A percentile compares a stretch with the other conserved stretches of the same genome.
Conservation (phyloP, 2,888 invertebrate genomes). For the Ommatoiulus sabulosus region DNA sequence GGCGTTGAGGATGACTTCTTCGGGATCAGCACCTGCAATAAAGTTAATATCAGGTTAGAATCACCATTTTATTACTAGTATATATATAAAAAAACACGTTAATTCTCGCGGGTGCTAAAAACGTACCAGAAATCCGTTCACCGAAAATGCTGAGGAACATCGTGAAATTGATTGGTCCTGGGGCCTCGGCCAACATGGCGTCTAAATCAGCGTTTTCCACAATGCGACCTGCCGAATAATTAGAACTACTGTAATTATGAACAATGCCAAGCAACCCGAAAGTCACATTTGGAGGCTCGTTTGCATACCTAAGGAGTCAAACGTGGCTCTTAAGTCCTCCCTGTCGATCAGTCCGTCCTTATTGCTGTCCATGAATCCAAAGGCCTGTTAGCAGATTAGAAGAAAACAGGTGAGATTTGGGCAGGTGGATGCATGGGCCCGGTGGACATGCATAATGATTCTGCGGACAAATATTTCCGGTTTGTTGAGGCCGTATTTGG, state of each 20-base stretch:
- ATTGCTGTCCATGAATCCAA: constrained; percentile 96
- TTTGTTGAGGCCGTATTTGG: background rate
- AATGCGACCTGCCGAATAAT: constrained; percentile 74
- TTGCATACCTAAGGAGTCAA: constrained; percentile 80
- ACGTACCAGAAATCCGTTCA: constrained; percentile 83
- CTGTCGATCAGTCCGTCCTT: constrained; percentile 89
- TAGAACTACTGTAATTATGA: background rate
- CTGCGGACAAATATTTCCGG: background rate
- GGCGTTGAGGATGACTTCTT: constrained; percentile 90
- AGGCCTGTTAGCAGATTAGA: constrained; percentile 74
- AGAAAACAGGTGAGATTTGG: background rate
- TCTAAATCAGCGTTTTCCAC: constrained; percentile 91
- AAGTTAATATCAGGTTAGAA: background rate
- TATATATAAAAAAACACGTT: background rate
- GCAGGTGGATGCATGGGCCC: too few species aligned
- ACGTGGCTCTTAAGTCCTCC: constrained; percentile 89
- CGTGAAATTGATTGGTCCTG: constrained; percentile 95
- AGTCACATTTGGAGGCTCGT: background rate
- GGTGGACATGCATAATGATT: background rate
- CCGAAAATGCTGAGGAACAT: constrained; percentile 93
- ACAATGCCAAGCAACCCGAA: background rate
- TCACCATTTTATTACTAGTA: background rate
- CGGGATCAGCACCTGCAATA: constrained; percentile 80
- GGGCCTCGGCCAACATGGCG: constrained; percentile 86
- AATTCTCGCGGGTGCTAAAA: background rate